These are phyloP conservation scores for Cyclophora punctaria DNA, from an alignment of 2,888 invertebrate genomes.

Conservation along the genomic window DNA sequence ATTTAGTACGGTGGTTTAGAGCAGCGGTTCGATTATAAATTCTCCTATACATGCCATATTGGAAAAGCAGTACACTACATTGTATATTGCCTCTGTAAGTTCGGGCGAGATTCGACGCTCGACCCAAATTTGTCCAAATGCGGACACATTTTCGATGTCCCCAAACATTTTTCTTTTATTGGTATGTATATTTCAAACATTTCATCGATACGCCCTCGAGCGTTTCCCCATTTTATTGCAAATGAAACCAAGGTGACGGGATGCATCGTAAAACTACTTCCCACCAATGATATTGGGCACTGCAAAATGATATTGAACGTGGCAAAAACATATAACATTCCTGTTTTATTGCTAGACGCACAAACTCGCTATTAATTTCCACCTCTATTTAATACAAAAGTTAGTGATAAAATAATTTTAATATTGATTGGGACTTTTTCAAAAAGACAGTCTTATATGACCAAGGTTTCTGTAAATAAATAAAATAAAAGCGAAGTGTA, in stretches of 20 bases:
- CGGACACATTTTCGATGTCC: constrained; percentile 56
- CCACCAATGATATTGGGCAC: not conserved
- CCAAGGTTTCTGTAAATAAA: no score
- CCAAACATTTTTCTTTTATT: constrained; percentile 55
- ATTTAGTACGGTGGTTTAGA: no score
- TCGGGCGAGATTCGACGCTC: constrained; percentile 53
- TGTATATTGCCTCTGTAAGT: constrained; percentile 53
- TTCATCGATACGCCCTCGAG: constrained; percentile 29
- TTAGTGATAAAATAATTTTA: no score
- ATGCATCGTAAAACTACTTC: constrained; percentile 31
- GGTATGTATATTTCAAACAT: constrained; percentile 54
- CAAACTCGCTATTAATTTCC: no score
- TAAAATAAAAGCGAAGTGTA: no score
- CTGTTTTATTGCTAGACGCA: no score
- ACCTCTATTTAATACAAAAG: no score
- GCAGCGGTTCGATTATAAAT: no score
- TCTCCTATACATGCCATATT: constrained; percentile 35
- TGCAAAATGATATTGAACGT: no score
- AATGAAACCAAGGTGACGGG: constrained; percentile 39
- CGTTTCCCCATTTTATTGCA: constrained; percentile 39
- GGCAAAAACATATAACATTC: no score
- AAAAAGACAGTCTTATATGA: no score
- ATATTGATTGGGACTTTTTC: no score
- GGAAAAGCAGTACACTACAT: constrained; percentile 42
- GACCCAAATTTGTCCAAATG: constrained; percentile 61